Conservation (phyloP, 2,113 vertebrate species). For the Sinocyclocheilus rhinocerous region DNA sequence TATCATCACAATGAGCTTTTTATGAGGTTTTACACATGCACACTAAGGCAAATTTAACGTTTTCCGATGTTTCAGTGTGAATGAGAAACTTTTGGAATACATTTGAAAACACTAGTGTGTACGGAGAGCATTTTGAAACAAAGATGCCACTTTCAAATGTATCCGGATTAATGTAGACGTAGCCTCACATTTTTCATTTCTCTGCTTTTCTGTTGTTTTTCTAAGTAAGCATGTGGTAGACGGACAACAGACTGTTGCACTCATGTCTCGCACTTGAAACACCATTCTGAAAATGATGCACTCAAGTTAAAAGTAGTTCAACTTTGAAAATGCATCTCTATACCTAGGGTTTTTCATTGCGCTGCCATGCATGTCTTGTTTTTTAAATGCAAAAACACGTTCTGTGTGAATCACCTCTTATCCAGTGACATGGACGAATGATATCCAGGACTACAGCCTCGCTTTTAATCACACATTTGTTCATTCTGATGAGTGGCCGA, state of each 20-base stretch:
- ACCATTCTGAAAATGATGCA: not conserved
- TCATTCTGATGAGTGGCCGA: slow-evolving; percentile 32
- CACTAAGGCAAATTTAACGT: too few species aligned
- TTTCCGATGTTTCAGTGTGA: too few species aligned
- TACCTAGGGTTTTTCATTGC: not conserved
- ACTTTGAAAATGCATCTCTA: not conserved
- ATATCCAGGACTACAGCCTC: not conserved
- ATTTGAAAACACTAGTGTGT: too few species aligned
- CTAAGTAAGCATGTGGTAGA: not conserved
- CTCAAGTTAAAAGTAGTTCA: not conserved
- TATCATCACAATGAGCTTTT: too few species aligned
- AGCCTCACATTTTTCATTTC: too few species aligned
- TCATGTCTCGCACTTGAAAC: not conserved
- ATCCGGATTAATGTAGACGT: too few species aligned
- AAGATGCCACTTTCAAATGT: too few species aligned
- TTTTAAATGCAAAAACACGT: not conserved
- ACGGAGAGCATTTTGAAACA: too few species aligned
- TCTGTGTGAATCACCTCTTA: slow-evolving; percentile 19
- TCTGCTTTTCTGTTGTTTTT: not conserved
- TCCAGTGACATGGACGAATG: slow-evolving; percentile 22
- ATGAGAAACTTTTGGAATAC: too few species aligned
- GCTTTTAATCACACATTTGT: slow-evolving; percentile 38
- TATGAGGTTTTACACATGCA: too few species aligned
- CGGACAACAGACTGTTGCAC: not conserved
- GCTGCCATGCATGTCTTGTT: not conserved